Evolutionary conservation across 2,113 vertebrate species (phyloP), one percentile per base, ranked within the genome.

Genomic region (Stictonetta naevosa): DNA sequence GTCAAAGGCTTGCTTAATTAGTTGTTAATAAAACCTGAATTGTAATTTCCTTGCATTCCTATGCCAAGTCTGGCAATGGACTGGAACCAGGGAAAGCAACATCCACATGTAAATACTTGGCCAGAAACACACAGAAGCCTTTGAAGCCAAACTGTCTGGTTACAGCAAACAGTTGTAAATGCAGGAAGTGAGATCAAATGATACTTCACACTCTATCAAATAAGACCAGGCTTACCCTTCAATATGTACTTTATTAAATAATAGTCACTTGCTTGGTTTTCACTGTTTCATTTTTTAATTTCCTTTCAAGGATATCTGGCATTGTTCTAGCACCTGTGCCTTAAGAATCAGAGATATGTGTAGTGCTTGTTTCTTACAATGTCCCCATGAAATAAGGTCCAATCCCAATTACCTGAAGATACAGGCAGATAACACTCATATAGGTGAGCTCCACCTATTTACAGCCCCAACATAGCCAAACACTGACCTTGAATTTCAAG

Each of bases 21-120:
- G 44, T 48, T 92, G 11, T 44, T 92, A 91, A 93, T 62, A 95
- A 87, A 83, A 91, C 69, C 79, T 86, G 52, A 71, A 92, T 23
- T 34, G 72, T 16, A 83, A 92, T 93, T 93, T 88, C 63, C 63
- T 89, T 89, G 33, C 56, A 63, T 71, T 66, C 33, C 38, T 40
- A 16, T 56, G 74, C 66, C 60, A 95, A 87, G 62, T 80, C 29
- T 81, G 59, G 63, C 46, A 93, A 73, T 8, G 36, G 69, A 71
- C 12, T 66, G 29, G 28, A 90, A 80, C 46, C 13, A 77, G 1
- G 4, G 58, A 82, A 92, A 76, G 26, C 17, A 46, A 80, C 20
- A 48, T 90, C n/a, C 46, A 44, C 18, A 22, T 22, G 62, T 50
- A 46, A 50, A 71, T n/a, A n/a, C 21, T 44, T 90, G 88, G 73